Percentiles rank a stretch among this genome's conserved stretches.
These are phyloP conservation scores for Dendroctonus ponderosae DNA, from an alignment of 1,140 invertebrate genomes.

Conservation along the genomic window DNA sequence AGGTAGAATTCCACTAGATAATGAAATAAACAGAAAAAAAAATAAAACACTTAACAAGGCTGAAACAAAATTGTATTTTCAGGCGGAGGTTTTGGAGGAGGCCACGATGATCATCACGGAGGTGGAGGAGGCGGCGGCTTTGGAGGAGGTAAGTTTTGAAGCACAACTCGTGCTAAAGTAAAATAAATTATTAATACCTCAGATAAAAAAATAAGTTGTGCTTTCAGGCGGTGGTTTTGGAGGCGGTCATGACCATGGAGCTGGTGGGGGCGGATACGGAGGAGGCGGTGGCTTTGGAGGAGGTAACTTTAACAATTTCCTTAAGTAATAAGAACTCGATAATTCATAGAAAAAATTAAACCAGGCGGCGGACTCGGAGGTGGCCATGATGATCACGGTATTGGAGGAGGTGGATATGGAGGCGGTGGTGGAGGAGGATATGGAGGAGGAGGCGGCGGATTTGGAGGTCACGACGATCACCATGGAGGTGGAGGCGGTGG, in stretches of 20 bases:
- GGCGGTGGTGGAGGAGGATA: conserved; percentile 10
- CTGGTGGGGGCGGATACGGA: neutral
- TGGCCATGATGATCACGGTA: conserved; percentile 16
- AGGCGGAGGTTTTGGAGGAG: conserved; percentile 8
- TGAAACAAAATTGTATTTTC: too few species aligned
- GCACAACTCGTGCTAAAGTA: neutral
- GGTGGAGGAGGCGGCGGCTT: conserved; percentile 23
- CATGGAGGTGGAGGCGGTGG: conserved; percentile 33
- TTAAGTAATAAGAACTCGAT: too few species aligned
- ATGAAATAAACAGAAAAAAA: neutral
- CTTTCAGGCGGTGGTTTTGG: conserved; percentile 17
- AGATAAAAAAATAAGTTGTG: too few species aligned
- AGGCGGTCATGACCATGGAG: conserved; percentile 22
- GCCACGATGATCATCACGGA: neutral
- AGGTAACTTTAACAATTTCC: too few species aligned
- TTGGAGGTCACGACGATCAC: conserved; percentile 32
- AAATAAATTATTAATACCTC: too few species aligned
- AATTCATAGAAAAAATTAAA: too few species aligned
- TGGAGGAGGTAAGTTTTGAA: conserved; percentile 19
- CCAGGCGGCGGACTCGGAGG: conserved; percentile 6
- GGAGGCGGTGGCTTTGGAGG: too few species aligned
- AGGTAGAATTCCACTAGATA: too few species aligned
- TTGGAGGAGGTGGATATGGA: conserved; percentile 19
- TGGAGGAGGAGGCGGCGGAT: conserved; percentile 20
- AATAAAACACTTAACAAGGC: too few species aligned